Conservation (phyloP, 2,888 invertebrate species). For the Volucella inflata region DNA sequence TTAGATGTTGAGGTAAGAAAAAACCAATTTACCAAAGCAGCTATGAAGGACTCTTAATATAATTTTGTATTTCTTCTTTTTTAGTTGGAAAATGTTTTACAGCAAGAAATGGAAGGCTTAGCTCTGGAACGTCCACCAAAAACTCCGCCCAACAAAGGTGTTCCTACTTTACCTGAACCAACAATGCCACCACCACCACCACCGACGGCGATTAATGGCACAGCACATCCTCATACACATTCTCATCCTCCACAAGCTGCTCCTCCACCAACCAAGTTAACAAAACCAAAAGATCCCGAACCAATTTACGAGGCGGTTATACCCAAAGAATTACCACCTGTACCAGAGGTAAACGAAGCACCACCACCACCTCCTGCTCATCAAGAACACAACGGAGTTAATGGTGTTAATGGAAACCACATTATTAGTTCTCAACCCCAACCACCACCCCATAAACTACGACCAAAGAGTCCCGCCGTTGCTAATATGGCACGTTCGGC, state of each 20-base stretch:
- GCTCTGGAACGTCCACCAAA: constrained; percentile 82
- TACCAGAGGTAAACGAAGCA: constrained; percentile 82
- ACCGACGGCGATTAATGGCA: constrained; percentile 80
- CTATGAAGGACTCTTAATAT: not conserved
- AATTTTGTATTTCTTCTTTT: constrained; percentile 52
- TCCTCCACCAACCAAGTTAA: constrained; percentile 75
- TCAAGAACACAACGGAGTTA: constrained; percentile 67
- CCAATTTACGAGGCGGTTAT: constrained; percentile 94
- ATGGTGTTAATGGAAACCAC: constrained; percentile 60
- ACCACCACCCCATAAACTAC: constrained; percentile 78
- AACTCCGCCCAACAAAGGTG: constrained; percentile 80
- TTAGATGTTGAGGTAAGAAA: constrained; percentile 89
- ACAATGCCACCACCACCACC: constrained; percentile 90
- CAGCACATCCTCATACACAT: constrained; percentile 76
- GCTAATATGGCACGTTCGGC: constrained; percentile 80
- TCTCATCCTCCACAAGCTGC: constrained; percentile 71
- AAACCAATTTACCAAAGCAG: not conserved
- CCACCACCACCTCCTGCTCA: constrained; percentile 57
- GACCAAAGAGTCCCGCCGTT: constrained; percentile 82
- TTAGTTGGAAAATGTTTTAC: constrained; percentile 87
- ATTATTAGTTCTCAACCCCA: constrained; percentile 32
- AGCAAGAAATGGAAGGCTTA: constrained; percentile 86
- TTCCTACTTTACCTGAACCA: constrained; percentile 90
- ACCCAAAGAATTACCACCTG: constrained; percentile 85
- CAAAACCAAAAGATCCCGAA: constrained; percentile 84